phyloP scores from a whole-genome alignment of 2,797 vertebrate species.

The Limosa lapponica region DNA sequence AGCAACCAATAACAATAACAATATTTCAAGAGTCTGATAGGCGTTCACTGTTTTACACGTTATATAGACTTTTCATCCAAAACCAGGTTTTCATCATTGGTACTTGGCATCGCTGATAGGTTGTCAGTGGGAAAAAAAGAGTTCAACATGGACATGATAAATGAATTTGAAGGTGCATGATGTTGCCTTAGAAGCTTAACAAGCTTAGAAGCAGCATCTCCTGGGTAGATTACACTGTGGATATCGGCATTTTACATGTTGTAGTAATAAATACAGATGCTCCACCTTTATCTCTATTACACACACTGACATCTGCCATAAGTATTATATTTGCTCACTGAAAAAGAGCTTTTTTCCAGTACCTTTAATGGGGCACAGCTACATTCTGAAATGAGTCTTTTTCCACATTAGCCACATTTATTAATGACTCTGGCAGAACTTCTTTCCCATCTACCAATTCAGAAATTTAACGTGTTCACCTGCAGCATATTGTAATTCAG shows the following conservation, averaged over 20 bases:
- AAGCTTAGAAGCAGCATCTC: neutral
- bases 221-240: neutral
- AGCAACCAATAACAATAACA: neutral
- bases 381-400: neutral
- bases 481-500: conserved; percentile 29
- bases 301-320: neutral
- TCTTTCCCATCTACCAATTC: neutral
- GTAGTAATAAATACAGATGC: conserved; percentile 30
- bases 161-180: neutral
- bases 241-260: neutral
- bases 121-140: neutral
- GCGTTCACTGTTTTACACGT: neutral
- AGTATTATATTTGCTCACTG: neutral
- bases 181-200: neutral
- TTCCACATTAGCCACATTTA: neutral
- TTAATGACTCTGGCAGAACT: conserved; percentile 43
- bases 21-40: neutral
- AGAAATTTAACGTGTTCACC: conserved; percentile 17
- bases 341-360: conserved; percentile 19
- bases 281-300: conserved; percentile 7
- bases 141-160: neutral
- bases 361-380: neutral
- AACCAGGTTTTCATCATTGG: neutral
- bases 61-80: neutral
- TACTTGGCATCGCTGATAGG: neutral